Evolutionary conservation across 2,113 vertebrate species (phyloP), one percentile per base, ranked within the genome.

Genomic region (Elgaria multicarinata): DNA sequence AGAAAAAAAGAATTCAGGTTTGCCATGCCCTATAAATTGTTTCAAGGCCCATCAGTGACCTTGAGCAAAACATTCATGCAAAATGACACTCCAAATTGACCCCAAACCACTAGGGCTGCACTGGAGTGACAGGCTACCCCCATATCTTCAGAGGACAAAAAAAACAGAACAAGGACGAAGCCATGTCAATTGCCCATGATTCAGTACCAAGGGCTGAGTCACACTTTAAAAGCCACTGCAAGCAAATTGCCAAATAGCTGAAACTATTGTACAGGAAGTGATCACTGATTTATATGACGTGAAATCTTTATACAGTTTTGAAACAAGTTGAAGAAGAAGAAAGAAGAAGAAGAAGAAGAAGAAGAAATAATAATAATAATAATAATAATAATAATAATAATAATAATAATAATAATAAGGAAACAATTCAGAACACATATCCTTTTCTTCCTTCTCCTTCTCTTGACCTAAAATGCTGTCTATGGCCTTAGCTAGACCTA

Each of bases 401-500:
- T n/a, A n/a, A n/a, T n/a, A n/a, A n/a, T n/a, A n/a, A n/a, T n/a
- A n/a, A n/a, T n/a, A n/a, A 33, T 26, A 71, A 78, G 33, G 90
- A 93, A 92, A 26, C 4, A 85, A 83, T 86, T 91, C 78, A 58
- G 71, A 86, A 39, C 88, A 78, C 1, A 39, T 69, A 71, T 42
- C 2, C 67, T 83, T 92, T 90, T 88, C 46, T 2, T 0, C n/a
- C 53, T 4, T 0, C 53, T 36, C 0, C 44, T 0, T n/a, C 55
- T 62, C 8, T 92, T 91, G 55, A 82, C 62, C 8, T 82, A 88
- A 89, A 92, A 91, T 74, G 53, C 46, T 76, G 67, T 36, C 28
- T 74, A 36, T 86, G 69, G n/a, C n/a, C n/a, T n/a, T n/a, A n/a
- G n/a, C n/a, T n/a, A n/a, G n/a, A n/a, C n/a, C n/a, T n/a, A n/a